Evolutionary conservation across 1,140 invertebrate genomes (phyloP), one percentile per base, ranked within the genome.

Genomic region (Homarus americanus): DNA sequence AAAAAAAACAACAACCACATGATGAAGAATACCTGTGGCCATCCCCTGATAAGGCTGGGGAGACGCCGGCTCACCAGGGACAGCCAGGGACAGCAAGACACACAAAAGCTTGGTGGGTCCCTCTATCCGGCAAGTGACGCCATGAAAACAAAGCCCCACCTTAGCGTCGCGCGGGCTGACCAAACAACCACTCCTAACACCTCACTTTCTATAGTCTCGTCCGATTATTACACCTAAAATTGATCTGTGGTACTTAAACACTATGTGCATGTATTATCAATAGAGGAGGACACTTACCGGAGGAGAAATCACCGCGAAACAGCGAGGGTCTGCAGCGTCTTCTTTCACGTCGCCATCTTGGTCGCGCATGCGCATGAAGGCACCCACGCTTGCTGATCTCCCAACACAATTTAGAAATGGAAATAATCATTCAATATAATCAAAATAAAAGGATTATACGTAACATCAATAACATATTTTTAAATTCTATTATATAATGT

Each of bases 281-380:
- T n/a, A 28, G 10, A 10, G 44, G 36, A 9, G 5, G 0, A 20
- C 66, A 89, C 88, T 76, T 78, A 90, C 88, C 36, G 88, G 88
- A 90, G 88, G 88, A 76, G 80, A 76, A 83, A 83, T 82, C 36
- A 76, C 53, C 72, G 69, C 40, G 32, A 76, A 41, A 76, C 66
- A 83, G 80, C 80, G 76, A 90, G 80, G 79, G 41, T 72, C 53
- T 2, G 49, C 72, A 28, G 69, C 28, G 76, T 20, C 88, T 38
- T 83, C 69, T 44, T 66, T 90, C 88, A 90, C 80, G 88, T 84
- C 88, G 88, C 88, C 87, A 90, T 90, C 49, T 84, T 84, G 69
- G 80, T 80, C 88, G 86, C 86, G 86, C 86, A 88, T 88, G 86
- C 58, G 76, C 36, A 63, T 41, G 17, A 24, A 0, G 15, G 20